Evolutionary conservation across 2,113 vertebrate species (phyloP), one percentile per base, ranked within the genome.

Genomic region (Hemicordylus capensis): DNA sequence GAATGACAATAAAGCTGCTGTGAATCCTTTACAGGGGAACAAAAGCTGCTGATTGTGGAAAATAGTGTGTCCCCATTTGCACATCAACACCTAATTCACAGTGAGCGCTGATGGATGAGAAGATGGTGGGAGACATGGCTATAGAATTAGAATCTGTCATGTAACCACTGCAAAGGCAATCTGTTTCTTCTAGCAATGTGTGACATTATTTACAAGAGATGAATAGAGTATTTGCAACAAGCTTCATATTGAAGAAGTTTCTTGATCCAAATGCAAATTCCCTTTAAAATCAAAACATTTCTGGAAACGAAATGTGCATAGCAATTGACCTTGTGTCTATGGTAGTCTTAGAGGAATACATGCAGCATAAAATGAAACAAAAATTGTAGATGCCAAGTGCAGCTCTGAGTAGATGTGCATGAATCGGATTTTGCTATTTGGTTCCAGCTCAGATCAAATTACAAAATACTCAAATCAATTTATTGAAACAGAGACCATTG

Each of bases 51-150:
- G 15, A 19, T 74, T 0, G 0, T n/a, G 15, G 8, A 56, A 28
- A 7, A 1, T 20, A 20, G 3, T 51, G 26, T 80, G 59, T 3
- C 44, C n/a, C 66, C 7, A 26, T 89, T 82, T 87, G 76, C 17
- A 77, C 22, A 82, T 81, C 58, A 59, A 54, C 75, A 31, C n/a
- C 72, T 88, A 64, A 85, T 88, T 69, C 61, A 89, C 76, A 81
- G 37, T 39, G 34, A 75, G 14, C 15, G 39, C 10, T 46, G 61
- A 64, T 56, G 37, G 12, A 4, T 76, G 4, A 24, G 75, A 66
- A 42, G 28, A 39, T 3, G 1, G 59, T 76, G 44, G 74, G 15
- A 82, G 73, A 87, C 64, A 46, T 34, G 9, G 26, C 39, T 44
- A 31, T 69, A 48, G 39, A 73, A 31, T 31, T 17, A 17, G 51